Evolutionary conservation across 2,888 invertebrate species (phyloP), one percentile per base, ranked within the genome.

Genomic region (Byasa hedistus): DNA sequence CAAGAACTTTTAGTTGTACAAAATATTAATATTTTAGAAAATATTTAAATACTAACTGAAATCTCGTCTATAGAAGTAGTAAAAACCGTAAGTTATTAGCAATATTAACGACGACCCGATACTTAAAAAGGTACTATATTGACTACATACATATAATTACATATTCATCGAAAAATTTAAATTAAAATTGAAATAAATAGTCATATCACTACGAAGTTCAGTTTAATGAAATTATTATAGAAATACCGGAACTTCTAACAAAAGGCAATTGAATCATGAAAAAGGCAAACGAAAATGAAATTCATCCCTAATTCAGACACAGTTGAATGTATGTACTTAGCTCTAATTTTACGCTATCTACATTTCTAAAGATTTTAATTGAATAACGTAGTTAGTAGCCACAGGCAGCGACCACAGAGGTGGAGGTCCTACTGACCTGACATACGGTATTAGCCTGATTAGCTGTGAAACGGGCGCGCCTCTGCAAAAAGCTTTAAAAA

Each of bases 401-500:
- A 48, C 65, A 61, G 65, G 68, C 69, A 65, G 67, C 68, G 67
- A 68, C 69, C 69, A 69, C 67, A 62, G 66, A 68, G 72, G 70
- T 71, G 72, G 73, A 71, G 72, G 72, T 74, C 75, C 74, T 70
- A 71, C 70, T 69, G 71, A 80, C 86, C 79, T 78, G 85, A 80
- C 86, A 83, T 78, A 80, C 79, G 77, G 80, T 83, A 85, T 86
- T 86, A 86, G 83, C 79, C 78, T 89, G 83, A 89, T 88, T 86
- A 87, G 83, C 79, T 79, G 77, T 78, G 80, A 85, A 81, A 77
- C 78, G 79, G 77, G 77, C 76, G 79, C 78, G 74, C 75, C 82
- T 76, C 79, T 76, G 83, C 82, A 86, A 88, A 89, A 88, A 87
- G 88, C 89, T 87, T 86, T 89, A 88, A 89, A 89, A 89, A 86